Base-by-base conservation (phyloP, 2,113 vertebrate genomes). In the Gavialis gangeticus region DNA sequence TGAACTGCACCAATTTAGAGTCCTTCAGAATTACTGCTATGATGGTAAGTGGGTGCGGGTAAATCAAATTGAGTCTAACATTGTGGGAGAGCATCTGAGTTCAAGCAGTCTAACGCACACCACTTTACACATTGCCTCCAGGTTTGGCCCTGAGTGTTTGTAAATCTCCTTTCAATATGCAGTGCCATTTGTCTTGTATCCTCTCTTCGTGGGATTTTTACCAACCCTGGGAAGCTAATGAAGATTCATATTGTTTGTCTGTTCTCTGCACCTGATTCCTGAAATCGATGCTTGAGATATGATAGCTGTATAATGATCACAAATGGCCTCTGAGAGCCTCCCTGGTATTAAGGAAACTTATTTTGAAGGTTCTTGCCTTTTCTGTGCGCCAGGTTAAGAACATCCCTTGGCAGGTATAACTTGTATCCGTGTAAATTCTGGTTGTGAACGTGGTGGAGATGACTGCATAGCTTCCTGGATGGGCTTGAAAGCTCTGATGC, bases 201-300 rank as follows among this genome's bases (percentile, higher is more conserved):
- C 88, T 75, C 59, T 79, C 88, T 84, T 71, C 62, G 12, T 56
- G 76, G 79, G 85, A 73, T 78, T 34, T 93, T 93, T n/a, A 7
- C 56, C 93, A 75, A 67, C 76, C 90, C 94, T 96, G 86, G 87
- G 83, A 91, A 97, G 92, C 89, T 95, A 95, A 97, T 97, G 80
- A 94, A 97, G 94, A 96, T 96, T 96, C 94, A 93, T 94, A 76
- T 79, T 85, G 91, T 96, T 97, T 92, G 58, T 85, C 91, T 91
- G 8, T 94, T 94, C 91, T 91, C 95, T 87, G 93, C 79, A 92
- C 63, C 83, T 96, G 92, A 79, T 83, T 76, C n/a, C 85, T 91
- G 94, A 97, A 97, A 97, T 95, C 96, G 96, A 96, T 97, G 87
- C 82, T 94, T 93, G 90, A 89, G 94, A 75, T 91, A 94, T 92